A percentile compares a stretch with the other conserved stretches of the same genome.
Evolutionary conservation across 2,888 invertebrate species (phyloP).

Genomic region (Nomada flava): DNA sequence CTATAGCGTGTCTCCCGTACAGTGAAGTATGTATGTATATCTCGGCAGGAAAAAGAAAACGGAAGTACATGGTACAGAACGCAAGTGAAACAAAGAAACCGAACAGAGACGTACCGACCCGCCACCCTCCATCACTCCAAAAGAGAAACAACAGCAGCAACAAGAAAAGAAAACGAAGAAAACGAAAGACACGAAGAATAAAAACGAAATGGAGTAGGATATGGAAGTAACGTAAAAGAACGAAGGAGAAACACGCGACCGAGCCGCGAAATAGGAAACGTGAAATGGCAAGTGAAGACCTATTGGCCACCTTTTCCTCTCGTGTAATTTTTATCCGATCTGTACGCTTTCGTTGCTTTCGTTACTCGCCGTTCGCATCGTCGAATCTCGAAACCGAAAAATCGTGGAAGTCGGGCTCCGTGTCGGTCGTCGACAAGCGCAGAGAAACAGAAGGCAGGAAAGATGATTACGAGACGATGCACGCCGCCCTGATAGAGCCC

Average conservation of each 20-base stretch:
- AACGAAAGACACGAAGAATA: background rate
- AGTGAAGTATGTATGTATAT: constrained; percentile 31
- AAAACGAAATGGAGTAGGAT: background rate
- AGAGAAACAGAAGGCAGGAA: constrained; percentile 70
- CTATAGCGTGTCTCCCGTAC: constrained; percentile 48
- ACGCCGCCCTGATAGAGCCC: constrained; percentile 50
- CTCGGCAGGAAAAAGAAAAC: constrained; percentile 34
- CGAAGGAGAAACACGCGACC: constrained; percentile 23
- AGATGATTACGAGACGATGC: constrained; percentile 43
- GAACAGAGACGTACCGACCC: too few species aligned
- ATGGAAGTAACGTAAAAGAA: background rate
- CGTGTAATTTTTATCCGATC: constrained; percentile 23
- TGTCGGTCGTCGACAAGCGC: constrained; percentile 69
- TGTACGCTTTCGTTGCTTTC: background rate
- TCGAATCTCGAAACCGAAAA: constrained; percentile 57
- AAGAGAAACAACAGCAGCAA: constrained; percentile 9
- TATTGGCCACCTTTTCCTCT: constrained; percentile 26
- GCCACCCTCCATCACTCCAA: background rate
- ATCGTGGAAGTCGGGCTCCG: constrained; percentile 72
- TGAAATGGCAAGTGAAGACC: constrained; percentile 28
- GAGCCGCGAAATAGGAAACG: constrained; percentile 37
- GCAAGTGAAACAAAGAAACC: background rate
- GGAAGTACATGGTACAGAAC: background rate
- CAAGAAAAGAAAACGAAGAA: background rate
- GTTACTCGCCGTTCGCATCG: constrained; percentile 18